These are phyloP conservation scores for Brachyopa scutellaris DNA, from an alignment of 2,888 invertebrate species.

Conservation along the genomic window DNA sequence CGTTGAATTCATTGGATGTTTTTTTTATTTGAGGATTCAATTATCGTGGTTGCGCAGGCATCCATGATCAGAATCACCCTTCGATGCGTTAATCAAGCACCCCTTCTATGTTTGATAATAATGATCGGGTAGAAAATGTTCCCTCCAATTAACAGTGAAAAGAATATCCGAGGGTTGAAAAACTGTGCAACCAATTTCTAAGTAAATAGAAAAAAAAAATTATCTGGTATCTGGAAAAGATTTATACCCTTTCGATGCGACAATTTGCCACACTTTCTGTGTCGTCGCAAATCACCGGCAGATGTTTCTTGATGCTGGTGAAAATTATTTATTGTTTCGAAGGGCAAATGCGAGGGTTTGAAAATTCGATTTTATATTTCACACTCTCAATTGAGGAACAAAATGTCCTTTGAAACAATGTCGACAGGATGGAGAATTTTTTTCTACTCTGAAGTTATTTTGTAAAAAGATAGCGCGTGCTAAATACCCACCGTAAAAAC, in stretches of 20 bases:
- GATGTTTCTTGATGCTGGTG: conserved; percentile 46
- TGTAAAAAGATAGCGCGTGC: conserved; percentile 58
- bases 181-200: conserved; percentile 42
- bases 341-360: conserved; percentile 49
- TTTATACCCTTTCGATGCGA: conserved; percentile 39
- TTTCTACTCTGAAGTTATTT: background rate
- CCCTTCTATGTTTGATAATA: conserved; percentile 37
- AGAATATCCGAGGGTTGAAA: conserved; percentile 42
- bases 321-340: conserved; percentile 48
- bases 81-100: conserved; percentile 58
- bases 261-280: conserved; percentile 69
- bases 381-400: conserved; percentile 30
- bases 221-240: background rate
- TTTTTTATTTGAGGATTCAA: conserved; percentile 62
- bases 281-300: conserved; percentile 60
- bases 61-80: conserved; percentile 47
- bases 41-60: conserved; percentile 48
- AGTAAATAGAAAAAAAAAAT: conserved; percentile 26
- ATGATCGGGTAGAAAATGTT: conserved; percentile 20
- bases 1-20: conserved; percentile 13
- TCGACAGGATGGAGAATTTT: background rate
- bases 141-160: conserved; percentile 61
- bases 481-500: conserved; percentile 55
- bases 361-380: conserved; percentile 35
- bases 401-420: conserved; percentile 25